Percentiles rank a stretch among this genome's conserved stretches.
These are phyloP conservation scores for Delphinus delphis DNA, from an alignment of 2,113 vertebrate genomes.

Conservation along the genomic window DNA sequence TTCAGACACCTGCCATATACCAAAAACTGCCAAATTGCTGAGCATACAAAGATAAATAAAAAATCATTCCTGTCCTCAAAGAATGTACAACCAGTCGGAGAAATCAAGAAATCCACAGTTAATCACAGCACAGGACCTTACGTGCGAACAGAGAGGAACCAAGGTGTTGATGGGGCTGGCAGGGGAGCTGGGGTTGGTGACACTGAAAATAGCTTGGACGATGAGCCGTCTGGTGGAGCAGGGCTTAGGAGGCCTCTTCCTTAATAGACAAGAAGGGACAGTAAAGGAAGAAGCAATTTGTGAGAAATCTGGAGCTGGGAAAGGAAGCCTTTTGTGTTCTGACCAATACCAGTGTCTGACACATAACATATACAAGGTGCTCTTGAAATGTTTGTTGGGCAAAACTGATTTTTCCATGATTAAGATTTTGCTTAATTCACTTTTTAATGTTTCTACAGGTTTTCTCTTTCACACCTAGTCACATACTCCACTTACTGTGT, in stretches of 20 bases:
- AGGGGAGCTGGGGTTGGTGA: no score
- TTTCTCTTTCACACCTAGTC: background rate
- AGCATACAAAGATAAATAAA: background rate
- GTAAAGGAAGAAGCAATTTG: background rate
- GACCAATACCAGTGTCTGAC: background rate
- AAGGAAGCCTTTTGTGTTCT: background rate
- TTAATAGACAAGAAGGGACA: background rate
- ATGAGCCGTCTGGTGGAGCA: background rate
- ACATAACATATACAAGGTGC: rapidly evolving
- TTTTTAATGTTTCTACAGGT: background rate
- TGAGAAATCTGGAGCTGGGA: background rate
- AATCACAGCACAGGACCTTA: rapidly evolving
- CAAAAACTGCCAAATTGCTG: background rate
- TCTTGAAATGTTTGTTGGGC: background rate
- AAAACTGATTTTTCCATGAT: background rate
- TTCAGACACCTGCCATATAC: background rate
- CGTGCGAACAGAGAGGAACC: rapidly evolving
- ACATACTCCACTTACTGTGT: background rate
- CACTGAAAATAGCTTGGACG: rapidly evolving
- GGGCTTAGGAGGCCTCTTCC: background rate
- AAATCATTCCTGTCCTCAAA: background rate
- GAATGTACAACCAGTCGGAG: background rate
- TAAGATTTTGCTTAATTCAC: background rate
- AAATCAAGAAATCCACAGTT: background rate
- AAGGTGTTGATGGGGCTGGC: rapidly evolving